Conservation (phyloP, 2,888 invertebrate genomes). For the Sinopyrophorus schimmeli region DNA sequence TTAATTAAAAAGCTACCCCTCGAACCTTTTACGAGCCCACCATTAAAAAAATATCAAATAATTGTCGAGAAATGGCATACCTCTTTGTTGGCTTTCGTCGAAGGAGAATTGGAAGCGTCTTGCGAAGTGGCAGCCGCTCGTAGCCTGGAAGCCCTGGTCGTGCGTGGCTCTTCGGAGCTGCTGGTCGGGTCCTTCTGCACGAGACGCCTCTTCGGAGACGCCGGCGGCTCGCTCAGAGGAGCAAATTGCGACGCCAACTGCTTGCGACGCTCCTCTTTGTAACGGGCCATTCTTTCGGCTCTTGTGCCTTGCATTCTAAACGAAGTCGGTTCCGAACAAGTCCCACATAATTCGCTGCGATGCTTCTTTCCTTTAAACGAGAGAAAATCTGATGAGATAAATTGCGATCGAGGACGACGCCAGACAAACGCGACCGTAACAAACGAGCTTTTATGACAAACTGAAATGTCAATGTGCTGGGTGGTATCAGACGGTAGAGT, state of each 20-base stretch:
- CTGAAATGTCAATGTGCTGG: constrained; percentile 23
- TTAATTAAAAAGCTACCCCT: too few relatives aligned
- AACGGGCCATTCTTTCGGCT: constrained; percentile 68
- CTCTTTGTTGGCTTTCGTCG: constrained; percentile 31
- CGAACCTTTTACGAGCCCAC: too few relatives aligned
- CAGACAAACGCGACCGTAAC: too few relatives aligned
- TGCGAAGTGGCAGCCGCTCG: constrained; percentile 64
- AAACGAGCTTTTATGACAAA: constrained; percentile 6
- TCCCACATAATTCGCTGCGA: constrained; percentile 20
- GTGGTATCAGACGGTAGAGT: constrained; percentile 5
- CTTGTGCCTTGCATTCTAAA: constrained; percentile 55
- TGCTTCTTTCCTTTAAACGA: constrained; percentile 9
- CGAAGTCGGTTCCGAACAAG: not conserved
- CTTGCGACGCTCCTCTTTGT: constrained; percentile 72
- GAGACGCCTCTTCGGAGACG: constrained; percentile 28
- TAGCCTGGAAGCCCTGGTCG: constrained; percentile 72
- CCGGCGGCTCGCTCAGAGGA: constrained; percentile 19
- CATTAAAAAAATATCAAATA: too few relatives aligned
- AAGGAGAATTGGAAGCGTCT: constrained; percentile 20
- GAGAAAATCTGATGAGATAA: constrained; percentile 7
- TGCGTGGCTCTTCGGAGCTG: constrained; percentile 60
- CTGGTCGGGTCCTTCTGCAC: constrained; percentile 35
- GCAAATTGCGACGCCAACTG: constrained; percentile 65
- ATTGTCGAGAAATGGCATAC: too few relatives aligned
- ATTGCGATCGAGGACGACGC: too few relatives aligned